A percentile compares a stretch with the other conserved stretches of the same genome.
Evolutionary conservation across 2,888 invertebrate genomes (phyloP).

Genomic region (Hipparchia sbordonii): DNA sequence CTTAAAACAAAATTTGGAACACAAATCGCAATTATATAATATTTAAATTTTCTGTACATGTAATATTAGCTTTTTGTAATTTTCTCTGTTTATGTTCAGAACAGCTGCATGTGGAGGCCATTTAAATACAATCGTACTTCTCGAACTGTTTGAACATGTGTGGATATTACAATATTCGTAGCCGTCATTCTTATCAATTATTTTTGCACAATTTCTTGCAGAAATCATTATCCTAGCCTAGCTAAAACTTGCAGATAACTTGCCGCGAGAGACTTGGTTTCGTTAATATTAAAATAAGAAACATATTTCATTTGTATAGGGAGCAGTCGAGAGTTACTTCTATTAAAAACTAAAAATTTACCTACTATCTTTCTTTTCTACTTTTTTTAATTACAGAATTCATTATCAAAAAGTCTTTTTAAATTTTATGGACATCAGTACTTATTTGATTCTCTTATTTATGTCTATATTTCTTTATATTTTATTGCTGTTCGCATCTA

Average conservation of each 20-base stretch:
- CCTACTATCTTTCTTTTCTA: no score
- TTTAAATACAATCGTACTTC: background rate
- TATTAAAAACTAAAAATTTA: no score
- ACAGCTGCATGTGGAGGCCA: slow-evolving; percentile 2
- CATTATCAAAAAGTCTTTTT: no score
- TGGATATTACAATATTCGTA: background rate
- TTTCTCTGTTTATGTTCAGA: background rate
- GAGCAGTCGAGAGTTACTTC: no score
- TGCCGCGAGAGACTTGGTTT: no score
- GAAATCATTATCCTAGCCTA: no score
- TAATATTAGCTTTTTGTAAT: slow-evolving; percentile 1
- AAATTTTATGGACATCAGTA: no score
- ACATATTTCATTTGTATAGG: no score
- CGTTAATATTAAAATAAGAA: no score
- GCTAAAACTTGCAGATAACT: no score
- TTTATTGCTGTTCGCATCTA: slow-evolving; percentile 19
- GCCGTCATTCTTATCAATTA: background rate
- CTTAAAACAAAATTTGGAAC: background rate
- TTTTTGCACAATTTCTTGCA: no score
- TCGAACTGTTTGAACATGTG: slow-evolving; percentile 10
- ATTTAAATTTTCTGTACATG: background rate
- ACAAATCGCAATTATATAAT: background rate
- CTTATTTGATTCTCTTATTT: background rate
- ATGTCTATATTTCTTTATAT: background rate
- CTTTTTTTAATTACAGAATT: no score